Conservation (phyloP, 2,888 invertebrate genomes). For the Catocala sponsa region DNA sequence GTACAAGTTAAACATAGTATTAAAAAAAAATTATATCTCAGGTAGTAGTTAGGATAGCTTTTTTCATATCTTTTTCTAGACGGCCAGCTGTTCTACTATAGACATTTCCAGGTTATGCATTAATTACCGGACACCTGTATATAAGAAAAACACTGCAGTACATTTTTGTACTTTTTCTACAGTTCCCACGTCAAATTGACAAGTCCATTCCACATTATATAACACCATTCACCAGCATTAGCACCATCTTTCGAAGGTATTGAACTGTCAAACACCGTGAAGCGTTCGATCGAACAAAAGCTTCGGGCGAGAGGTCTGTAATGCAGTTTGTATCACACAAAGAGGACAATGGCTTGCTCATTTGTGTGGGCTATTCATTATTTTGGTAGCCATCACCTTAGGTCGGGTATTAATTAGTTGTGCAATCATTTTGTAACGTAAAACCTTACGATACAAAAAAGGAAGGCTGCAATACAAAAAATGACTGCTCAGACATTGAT, state of each 20-base stretch:
- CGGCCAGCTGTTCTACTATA: no score
- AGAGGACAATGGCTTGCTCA: conserved; percentile 4
- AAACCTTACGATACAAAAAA: no score
- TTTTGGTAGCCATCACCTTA: not conserved
- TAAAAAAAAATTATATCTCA: no score
- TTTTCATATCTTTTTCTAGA: no score
- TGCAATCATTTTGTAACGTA: not conserved
- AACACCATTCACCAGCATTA: conserved; percentile 4
- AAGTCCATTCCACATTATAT: conserved; percentile 3
- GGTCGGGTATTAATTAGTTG: conserved; percentile 2
- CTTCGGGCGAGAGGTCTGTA: conserved; percentile 2
- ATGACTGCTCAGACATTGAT: no score
- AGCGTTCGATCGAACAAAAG: conserved; percentile 10
- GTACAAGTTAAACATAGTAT: no score
- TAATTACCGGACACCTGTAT: no score
- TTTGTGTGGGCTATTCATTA: conserved; percentile 6
- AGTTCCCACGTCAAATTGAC: conserved; percentile 3
- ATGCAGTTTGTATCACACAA: not conserved
- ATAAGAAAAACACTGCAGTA: no score
- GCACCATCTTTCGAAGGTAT: not conserved
- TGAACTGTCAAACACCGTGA: not conserved
- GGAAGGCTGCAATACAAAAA: no score
- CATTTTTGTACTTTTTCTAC: no score
- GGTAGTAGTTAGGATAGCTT: no score
- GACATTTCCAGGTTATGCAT: no score